These are phyloP conservation scores for Ammodytes dubius DNA, from an alignment of 2,113 vertebrate species.

Conservation along the genomic window DNA sequence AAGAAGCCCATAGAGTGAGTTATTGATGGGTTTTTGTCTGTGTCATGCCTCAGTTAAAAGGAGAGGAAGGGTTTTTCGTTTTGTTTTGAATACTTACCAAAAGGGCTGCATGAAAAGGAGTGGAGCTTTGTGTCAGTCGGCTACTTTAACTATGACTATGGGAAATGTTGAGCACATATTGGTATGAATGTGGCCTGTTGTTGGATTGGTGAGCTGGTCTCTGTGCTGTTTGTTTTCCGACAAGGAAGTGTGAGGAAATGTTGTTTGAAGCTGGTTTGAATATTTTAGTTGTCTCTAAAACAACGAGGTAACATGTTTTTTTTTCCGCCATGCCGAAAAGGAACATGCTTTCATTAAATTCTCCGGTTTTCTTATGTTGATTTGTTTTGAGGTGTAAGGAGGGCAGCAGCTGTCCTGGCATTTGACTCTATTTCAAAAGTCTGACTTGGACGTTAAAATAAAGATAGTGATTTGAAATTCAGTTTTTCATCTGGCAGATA, in stretches of 20 bases:
- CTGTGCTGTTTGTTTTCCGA: background rate
- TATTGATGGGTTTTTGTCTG: constrained; percentile 1
- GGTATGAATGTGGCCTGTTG: background rate
- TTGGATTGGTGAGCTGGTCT: constrained; percentile 6
- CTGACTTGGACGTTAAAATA: background rate
- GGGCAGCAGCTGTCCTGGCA: background rate
- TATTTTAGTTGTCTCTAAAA: background rate
- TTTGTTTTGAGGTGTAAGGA: background rate
- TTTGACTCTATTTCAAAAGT: background rate
- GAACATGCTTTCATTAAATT: background rate
- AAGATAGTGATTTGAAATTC: background rate
- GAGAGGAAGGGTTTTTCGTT: background rate
- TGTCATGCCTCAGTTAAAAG: constrained; percentile 9
- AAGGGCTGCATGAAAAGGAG: background rate
- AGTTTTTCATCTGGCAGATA: background rate
- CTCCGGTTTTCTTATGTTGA: background rate
- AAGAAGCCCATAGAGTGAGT: constrained; percentile 15
- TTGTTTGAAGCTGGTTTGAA: constrained; percentile 7
- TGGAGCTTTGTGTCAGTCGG: background rate
- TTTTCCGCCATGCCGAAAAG: background rate
- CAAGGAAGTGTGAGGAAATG: background rate
- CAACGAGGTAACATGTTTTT: background rate
- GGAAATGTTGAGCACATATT: background rate
- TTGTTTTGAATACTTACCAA: background rate
- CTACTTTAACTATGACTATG: background rate